These are phyloP conservation scores for Todiramphus chloris DNA, from an alignment of 2,113 vertebrate species.

Conservation along the genomic window DNA sequence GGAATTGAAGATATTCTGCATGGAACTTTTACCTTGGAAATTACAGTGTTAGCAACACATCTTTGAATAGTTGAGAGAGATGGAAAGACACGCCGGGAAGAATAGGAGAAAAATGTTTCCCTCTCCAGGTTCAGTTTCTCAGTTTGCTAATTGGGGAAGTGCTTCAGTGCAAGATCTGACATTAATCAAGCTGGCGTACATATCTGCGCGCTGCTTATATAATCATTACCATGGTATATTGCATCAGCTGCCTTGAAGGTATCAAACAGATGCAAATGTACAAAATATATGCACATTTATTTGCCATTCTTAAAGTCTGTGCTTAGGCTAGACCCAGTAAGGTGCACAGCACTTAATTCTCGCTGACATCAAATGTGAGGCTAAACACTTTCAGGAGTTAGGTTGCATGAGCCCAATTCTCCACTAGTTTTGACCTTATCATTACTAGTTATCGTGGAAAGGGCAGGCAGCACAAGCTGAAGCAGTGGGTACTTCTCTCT, in stretches of 20 bases:
- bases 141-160: background rate
- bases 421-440: background rate
- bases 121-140: background rate
- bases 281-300: conserved; percentile 17
- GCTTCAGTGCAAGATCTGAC: background rate
- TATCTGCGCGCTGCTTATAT: background rate
- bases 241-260: background rate
- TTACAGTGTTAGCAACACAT: background rate
- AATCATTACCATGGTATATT: background rate
- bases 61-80: background rate
- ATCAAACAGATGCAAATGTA: conserved; percentile 11
- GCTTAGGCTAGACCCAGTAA: background rate
- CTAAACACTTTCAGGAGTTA: background rate
- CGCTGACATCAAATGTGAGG: background rate
- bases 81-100: background rate
- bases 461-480: background rate
- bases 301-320: background rate
- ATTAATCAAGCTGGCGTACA: background rate
- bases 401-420: background rate
- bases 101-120: background rate
- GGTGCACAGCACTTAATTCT: background rate
- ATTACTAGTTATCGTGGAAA: background rate
- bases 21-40: background rate
- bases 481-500: background rate
- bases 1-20: background rate